Evolutionary conservation across 2,888 invertebrate genomes (phyloP), one percentile per base, ranked within the genome.

Genomic region (Polymixis flavicincta): DNA sequence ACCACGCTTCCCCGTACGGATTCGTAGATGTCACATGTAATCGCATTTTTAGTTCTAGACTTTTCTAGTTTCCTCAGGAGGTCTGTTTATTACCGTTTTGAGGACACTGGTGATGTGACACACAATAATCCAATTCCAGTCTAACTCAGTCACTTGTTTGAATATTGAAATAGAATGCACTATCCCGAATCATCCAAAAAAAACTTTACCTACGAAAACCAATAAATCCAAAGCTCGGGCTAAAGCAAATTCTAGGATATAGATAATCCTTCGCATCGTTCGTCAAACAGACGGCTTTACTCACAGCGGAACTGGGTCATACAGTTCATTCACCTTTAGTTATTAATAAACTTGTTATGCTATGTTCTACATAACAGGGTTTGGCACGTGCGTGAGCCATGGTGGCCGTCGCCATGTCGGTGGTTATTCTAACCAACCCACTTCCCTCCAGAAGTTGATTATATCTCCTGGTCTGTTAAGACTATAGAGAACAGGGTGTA

Each of bases 251-350:
- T 79, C 71, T 19, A 54, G 32, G 17, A 64, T 32, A 14, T 45
- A 45, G 37, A 37, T 50, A 74, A 61, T 52, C 70, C 54, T 9
- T 19, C 7, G 2, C 14, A 19, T 19, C 22, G 17, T n/a, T 37
- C 17, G 25, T 17, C 59, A 78, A 60, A 78, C 55, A 50, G 32
- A 50, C 5, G 48, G 28, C 14, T 14, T 17, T 8, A 4, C 14
- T 61, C 22, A 13, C 17, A 37, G 9, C n/a, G 6, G 45, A 77
- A 71, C 57, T 78, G 28, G 76, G 76, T 78, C 70, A 63, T 25
- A 11, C 13, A 63, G 63, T n/a, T 42, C 55, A 70, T 55, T 69
- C 69, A 32, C 19, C 55, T 25, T 37, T 25, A 37, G n/a, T 14
- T 60, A 25, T 25, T 14, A 25, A 42, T 55, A 67, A 42, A 42